Conservation (phyloP, 2,888 invertebrate genomes). For the Diadegma fenestrale region DNA sequence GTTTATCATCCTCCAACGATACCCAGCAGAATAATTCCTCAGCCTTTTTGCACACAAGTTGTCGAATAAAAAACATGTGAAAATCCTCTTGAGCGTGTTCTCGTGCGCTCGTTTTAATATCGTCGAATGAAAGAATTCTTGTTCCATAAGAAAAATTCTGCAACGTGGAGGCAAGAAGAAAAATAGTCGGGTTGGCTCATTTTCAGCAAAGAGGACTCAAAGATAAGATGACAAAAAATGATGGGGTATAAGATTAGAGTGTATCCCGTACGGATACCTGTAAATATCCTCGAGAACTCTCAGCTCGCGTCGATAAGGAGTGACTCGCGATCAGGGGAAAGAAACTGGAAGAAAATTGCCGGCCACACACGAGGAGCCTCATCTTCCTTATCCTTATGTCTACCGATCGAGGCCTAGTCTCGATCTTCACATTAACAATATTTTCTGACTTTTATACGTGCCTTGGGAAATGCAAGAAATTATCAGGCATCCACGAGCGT, state of each 20-base stretch:
- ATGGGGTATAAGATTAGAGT: constrained; percentile 26
- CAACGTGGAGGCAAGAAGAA: neutral
- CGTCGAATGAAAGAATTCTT: neutral
- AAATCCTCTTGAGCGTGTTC: neutral
- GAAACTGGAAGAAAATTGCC: constrained; percentile 51
- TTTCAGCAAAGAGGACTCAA: constrained; percentile 2
- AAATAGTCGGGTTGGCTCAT: constrained; percentile 12
- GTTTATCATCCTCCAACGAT: constrained; percentile 1
- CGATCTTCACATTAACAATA: constrained; percentile 54
- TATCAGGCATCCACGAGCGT: constrained; percentile 4
- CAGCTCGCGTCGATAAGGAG: constrained; percentile 44
- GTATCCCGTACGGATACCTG: constrained; percentile 24
- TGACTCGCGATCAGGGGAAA: constrained; percentile 36
- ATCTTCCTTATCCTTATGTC: constrained; percentile 48
- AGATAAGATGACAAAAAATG: constrained; percentile 41
- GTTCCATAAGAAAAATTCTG: neutral
- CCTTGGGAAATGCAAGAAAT: constrained; percentile 15
- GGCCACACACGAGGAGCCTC: constrained; percentile 67
- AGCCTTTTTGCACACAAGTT: constrained; percentile 9
- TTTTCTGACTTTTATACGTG: constrained; percentile 45
- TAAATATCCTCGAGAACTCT: constrained; percentile 58
- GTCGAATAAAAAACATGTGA: neutral
- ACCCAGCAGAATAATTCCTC: constrained; percentile 51
- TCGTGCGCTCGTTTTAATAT: neutral
- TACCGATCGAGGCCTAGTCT: constrained; percentile 25